Percentiles rank a stretch among this genome's conserved stretches.
Conservation (phyloP, 64 coral and sea anemone species). For the Anthopleura sola region DNA sequence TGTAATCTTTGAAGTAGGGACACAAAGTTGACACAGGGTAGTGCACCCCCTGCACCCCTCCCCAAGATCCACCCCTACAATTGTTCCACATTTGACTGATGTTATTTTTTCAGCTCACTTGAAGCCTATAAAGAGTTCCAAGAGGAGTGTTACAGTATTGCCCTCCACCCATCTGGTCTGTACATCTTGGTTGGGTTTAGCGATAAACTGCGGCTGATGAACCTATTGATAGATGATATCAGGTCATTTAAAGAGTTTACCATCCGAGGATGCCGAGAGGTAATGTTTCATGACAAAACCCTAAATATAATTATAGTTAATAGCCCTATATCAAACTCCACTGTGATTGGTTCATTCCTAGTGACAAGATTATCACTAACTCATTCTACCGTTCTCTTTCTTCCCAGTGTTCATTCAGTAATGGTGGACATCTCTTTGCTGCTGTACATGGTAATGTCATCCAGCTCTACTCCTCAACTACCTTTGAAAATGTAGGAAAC, state of each 20-base stretch:
- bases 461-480: constrained; percentile 95
- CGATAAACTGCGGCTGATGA: constrained; percentile 96
- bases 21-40: too few relatives aligned
- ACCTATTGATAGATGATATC: constrained; percentile 97
- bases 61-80: too few relatives aligned
- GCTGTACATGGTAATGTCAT: constrained; percentile 98
- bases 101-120: constrained; percentile 41
- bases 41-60: too few relatives aligned
- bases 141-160: constrained; percentile 99
- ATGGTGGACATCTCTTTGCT: constrained; percentile 97
- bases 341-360: too few relatives aligned
- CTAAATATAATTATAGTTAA: too few relatives aligned
- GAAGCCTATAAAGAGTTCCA: constrained; percentile 95
- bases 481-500: constrained; percentile 97
- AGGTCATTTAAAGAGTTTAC: constrained; percentile 99
- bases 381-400: background rate
- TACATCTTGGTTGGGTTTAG: constrained; percentile 99
- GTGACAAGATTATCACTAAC: too few relatives aligned
- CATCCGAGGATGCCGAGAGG: constrained; percentile 95
- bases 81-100: too few relatives aligned
- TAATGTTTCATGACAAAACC: constrained; percentile 5
- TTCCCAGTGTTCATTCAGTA: constrained; percentile 94
- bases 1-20: too few relatives aligned
- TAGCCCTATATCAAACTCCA: background rate
- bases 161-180: constrained; percentile 91